Conservation (phyloP, 2,888 invertebrate genomes). For the Drosophila neonasuta region DNA sequence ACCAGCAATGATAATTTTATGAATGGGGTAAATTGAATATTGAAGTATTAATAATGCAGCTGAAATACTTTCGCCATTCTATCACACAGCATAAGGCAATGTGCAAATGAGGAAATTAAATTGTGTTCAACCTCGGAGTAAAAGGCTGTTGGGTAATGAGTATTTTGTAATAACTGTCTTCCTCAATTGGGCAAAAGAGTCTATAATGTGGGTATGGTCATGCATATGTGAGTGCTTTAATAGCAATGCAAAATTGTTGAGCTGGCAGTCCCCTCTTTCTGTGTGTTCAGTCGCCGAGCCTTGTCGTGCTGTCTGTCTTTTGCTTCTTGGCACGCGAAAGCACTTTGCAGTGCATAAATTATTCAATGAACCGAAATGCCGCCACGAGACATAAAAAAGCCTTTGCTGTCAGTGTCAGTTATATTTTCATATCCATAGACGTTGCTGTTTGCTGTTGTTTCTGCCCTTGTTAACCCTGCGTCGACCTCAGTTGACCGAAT, state of each 20-base stretch:
- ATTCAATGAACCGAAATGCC: constrained; percentile 66
- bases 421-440: constrained; percentile 57
- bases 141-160: neutral
- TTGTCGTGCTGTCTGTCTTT: constrained; percentile 13
- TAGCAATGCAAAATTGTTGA: constrained; percentile 27
- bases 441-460: constrained; percentile 17
- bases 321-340: constrained; percentile 43
- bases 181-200: constrained; percentile 21
- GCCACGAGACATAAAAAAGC: constrained; percentile 56
- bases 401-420: constrained; percentile 67
- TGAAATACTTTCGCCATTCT: neutral
- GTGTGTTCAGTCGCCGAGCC: neutral
- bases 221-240: constrained; percentile 29
- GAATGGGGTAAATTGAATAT: neutral
- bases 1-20: neutral
- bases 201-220: constrained; percentile 20
- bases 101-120: neutral
- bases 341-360: constrained; percentile 73
- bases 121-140: neutral
- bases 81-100: neutral
- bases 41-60: neutral
- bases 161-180: constrained; percentile 13
- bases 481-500: constrained; percentile 53
- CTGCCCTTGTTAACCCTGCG: constrained; percentile 6
- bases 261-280: neutral